These are phyloP conservation scores for Pseudococcus viburni DNA, from an alignment of 2,888 invertebrate genomes.

Conservation along the genomic window DNA sequence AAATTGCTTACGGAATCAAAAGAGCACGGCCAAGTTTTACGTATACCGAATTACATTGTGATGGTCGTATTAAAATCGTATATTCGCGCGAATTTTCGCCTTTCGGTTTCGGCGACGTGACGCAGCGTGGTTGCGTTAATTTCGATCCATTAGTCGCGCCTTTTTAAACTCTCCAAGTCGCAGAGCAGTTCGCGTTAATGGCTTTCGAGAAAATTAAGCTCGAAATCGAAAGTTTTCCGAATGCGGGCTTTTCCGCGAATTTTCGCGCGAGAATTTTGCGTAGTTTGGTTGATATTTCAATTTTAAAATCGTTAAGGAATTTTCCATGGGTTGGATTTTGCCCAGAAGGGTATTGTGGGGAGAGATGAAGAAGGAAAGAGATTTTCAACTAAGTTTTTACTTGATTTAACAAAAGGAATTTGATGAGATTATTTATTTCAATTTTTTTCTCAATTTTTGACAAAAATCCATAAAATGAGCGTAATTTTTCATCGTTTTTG, in stretches of 20 bases:
- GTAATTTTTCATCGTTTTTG: too few species aligned
- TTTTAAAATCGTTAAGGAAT: too few species aligned
- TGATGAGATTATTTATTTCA: too few species aligned
- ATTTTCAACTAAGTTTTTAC: too few species aligned
- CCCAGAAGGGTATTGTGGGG: too few species aligned
- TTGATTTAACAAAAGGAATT: too few species aligned
- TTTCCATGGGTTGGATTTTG: too few species aligned
- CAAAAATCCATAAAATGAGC: too few species aligned
- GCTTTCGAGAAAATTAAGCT: conserved; percentile 9
- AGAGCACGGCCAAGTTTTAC: background rate
- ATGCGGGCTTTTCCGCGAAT: background rate
- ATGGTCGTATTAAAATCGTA: background rate
- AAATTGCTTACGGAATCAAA: conserved; percentile 14
- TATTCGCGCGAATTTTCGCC: background rate
- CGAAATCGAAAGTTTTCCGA: conserved; percentile 10
- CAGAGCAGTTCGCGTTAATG: background rate
- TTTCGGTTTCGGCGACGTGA: background rate
- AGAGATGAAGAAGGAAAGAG: too few species aligned
- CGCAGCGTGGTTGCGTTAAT: background rate
- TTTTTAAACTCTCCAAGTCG: background rate
- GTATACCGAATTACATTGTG: background rate
- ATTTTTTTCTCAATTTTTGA: too few species aligned
- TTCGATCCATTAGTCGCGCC: conserved; percentile 31
- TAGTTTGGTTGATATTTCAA: background rate
- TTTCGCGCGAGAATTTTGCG: background rate